phyloP scores from a whole-genome alignment of 1,140 invertebrate genomes.

The Dryas iulia region DNA sequence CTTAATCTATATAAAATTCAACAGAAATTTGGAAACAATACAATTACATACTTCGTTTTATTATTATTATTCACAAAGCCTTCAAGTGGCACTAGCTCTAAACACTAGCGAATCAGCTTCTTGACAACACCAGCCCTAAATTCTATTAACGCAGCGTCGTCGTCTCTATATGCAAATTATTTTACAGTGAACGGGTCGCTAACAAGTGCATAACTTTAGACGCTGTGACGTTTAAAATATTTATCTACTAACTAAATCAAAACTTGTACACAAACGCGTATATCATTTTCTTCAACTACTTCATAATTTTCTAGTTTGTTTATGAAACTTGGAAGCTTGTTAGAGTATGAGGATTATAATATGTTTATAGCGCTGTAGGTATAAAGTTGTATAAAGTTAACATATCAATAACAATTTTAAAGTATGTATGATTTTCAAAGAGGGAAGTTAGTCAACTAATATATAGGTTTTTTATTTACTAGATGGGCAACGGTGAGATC shows the following conservation, averaged over 20 bases:
- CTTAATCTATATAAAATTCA: too few relatives aligned
- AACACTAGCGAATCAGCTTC: neutral
- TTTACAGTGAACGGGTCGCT: neutral
- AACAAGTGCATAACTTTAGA: conserved; percentile 3
- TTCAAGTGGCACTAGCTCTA: neutral
- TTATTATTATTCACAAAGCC: neutral
- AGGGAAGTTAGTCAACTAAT: too few relatives aligned
- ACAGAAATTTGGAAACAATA: too few relatives aligned
- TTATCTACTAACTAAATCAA: too few relatives aligned
- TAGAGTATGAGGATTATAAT: neutral
- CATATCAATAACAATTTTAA: too few relatives aligned
- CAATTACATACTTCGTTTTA: too few relatives aligned
- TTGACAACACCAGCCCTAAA: neutral
- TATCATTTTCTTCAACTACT: neutral
- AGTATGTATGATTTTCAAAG: too few relatives aligned
- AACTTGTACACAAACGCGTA: neutral
- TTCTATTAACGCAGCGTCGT: conserved; percentile 10
- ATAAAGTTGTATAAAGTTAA: too few relatives aligned
- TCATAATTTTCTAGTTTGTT: neutral
- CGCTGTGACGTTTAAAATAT: neutral
- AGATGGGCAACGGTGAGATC: too few relatives aligned
- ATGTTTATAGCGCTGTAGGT: too few relatives aligned
- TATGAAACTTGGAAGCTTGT: neutral
- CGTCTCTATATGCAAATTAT: conserved; percentile 4
- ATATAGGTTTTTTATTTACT: too few relatives aligned